These are phyloP conservation scores for Sinopyrophorus schimmeli DNA, from an alignment of 2,888 invertebrate species.

Conservation along the genomic window DNA sequence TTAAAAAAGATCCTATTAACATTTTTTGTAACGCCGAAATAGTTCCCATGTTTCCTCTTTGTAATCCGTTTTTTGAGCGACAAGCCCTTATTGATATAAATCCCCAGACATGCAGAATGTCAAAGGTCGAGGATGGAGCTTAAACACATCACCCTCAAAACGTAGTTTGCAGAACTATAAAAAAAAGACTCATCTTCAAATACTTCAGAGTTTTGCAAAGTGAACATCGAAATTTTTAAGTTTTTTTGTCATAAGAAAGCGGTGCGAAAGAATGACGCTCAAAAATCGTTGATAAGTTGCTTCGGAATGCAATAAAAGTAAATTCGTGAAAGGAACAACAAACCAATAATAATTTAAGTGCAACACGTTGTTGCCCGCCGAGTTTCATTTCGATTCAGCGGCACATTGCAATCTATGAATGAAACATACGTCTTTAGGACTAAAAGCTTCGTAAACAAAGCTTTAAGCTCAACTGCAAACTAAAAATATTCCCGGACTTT, in stretches of 20 bases:
- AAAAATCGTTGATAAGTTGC: constrained; percentile 4
- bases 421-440: constrained; percentile 38
- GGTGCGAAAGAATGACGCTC: neutral
- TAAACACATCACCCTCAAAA: constrained; percentile 3
- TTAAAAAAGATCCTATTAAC: neutral
- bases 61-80: neutral
- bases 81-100: constrained; percentile 7
- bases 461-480: constrained; percentile 28
- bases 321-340: constrained; percentile 8
- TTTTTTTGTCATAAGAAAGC: constrained; percentile 1
- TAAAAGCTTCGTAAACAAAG: constrained; percentile 35
- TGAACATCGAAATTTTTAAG: neutral
- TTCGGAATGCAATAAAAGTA: constrained; percentile 10
- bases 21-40: constrained; percentile 1
- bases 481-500: constrained; percentile 20
- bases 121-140: constrained; percentile 7
- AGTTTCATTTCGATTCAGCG: constrained; percentile 36
- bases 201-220: neutral
- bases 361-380: constrained; percentile 42
- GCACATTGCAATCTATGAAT: constrained; percentile 44
- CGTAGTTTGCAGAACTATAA: constrained; percentile 20
- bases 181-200: too few relatives aligned
- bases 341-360: constrained; percentile 36
- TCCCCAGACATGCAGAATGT: constrained; percentile 10
- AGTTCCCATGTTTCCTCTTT: too few relatives aligned